Percentiles rank a stretch among this genome's conserved stretches.
These are phyloP conservation scores for Temnothorax longispinosus DNA, from an alignment of 1,140 invertebrate genomes.

Conservation along the genomic window DNA sequence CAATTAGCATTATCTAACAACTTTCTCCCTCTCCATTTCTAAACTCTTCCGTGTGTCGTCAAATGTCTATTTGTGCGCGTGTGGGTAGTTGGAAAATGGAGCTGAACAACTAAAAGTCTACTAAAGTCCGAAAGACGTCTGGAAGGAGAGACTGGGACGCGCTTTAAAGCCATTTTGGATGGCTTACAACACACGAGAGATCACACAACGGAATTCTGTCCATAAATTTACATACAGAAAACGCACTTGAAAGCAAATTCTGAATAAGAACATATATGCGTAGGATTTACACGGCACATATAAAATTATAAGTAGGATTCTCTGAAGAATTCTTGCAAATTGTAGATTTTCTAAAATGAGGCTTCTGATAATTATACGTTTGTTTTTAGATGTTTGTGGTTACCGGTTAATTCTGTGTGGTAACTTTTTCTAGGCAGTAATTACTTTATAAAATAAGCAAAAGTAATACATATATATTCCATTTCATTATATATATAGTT, in stretches of 20 bases:
- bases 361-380: no score
- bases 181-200: not conserved
- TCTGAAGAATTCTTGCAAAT: not conserved
- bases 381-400: not conserved
- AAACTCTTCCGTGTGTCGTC: not conserved
- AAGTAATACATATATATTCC: not conserved
- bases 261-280: not conserved
- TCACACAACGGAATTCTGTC: not conserved
- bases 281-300: not conserved
- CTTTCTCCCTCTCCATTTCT: not conserved
- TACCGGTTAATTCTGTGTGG: not conserved
- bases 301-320: not conserved
- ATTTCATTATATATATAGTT: not conserved
- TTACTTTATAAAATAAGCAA: not conserved
- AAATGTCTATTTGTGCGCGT: not conserved
- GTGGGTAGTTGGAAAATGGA: not conserved
- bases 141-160: not conserved
- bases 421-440: not conserved
- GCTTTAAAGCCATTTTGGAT: constrained; percentile 5
- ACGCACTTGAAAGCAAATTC: not conserved
- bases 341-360: not conserved
- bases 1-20: constrained; percentile 22
- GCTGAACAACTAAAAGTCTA: not conserved
- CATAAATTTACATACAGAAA: constrained; percentile 10
- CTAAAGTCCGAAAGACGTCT: not conserved